These are phyloP conservation scores for Oostethus manadensis DNA, from an alignment of 2,113 vertebrate species.

Conservation along the genomic window DNA sequence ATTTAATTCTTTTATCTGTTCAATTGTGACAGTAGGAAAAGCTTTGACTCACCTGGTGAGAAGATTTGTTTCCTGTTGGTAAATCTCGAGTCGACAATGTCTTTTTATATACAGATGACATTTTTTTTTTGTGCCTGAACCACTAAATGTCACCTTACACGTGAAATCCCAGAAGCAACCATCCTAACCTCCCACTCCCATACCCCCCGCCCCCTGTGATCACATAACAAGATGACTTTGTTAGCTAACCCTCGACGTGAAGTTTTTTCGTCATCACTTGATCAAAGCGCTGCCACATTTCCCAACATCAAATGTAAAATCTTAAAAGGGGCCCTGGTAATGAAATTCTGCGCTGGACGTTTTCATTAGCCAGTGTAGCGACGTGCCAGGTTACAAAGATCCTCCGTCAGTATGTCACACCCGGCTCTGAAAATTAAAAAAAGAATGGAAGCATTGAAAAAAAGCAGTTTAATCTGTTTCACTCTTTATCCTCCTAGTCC, in stretches of 20 bases:
- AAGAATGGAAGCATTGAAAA: conserved; percentile 19
- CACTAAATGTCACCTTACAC: neutral
- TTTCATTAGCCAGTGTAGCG: conserved; percentile 28
- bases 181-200: too few species aligned
- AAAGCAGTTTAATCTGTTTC: conserved; percentile 52
- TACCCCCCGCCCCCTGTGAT: neutral
- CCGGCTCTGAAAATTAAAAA: conserved; percentile 12
- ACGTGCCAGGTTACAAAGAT: conserved; percentile 17
- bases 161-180: neutral
- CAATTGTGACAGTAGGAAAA: too few species aligned
- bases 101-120: neutral
- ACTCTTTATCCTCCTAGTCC: conserved; percentile 66
- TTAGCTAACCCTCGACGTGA: conserved; percentile 9
- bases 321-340: conserved; percentile 39
- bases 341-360: conserved; percentile 29
- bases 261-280: conserved; percentile 16
- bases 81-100: neutral
- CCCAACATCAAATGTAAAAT: conserved; percentile 44
- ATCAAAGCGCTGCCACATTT: conserved; percentile 42
- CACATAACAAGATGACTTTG: conserved; percentile 1
- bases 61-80: too few species aligned
- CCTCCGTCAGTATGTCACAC: neutral
- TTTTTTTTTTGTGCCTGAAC: neutral
- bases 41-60: too few species aligned
- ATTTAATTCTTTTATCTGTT: too few species aligned